A percentile compares a stretch with the other conserved stretches of the same genome.
Conservation (phyloP, 2,888 invertebrate species). For the Athalia circularis region DNA sequence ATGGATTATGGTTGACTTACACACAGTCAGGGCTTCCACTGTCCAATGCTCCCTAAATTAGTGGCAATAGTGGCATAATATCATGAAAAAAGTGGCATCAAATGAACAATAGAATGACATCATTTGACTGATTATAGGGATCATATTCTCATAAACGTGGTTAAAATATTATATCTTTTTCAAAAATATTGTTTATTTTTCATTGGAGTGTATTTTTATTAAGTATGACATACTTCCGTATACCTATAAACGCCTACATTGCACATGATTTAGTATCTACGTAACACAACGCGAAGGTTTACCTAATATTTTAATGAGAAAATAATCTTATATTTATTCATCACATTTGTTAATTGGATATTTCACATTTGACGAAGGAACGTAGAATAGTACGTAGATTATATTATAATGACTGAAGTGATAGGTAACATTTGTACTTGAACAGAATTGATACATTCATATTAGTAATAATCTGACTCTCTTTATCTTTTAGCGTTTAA, state of each 20-base stretch:
- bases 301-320: not conserved
- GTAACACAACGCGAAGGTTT: not conserved
- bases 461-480: too few relatives aligned
- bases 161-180: not conserved
- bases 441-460: not conserved
- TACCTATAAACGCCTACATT: not conserved
- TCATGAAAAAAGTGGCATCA: not conserved
- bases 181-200: not conserved
- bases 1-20: too few relatives aligned
- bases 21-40: conserved; percentile 3
- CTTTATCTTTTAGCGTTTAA: too few relatives aligned
- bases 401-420: not conserved
- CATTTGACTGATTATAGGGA: not conserved
- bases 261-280: not conserved
- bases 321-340: conserved; percentile 3
- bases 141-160: not conserved
- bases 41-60: not conserved
- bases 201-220: not conserved
- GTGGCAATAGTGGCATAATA: not conserved
- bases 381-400: too few relatives aligned
- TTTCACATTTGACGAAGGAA: not conserved
- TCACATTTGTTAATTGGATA: conserved; percentile 1
- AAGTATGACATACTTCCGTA: not conserved
- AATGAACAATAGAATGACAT: not conserved
- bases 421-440: not conserved